phyloP scores from a whole-genome alignment of 2,797 vertebrate genomes.

The Oreochromis mossambicus region DNA sequence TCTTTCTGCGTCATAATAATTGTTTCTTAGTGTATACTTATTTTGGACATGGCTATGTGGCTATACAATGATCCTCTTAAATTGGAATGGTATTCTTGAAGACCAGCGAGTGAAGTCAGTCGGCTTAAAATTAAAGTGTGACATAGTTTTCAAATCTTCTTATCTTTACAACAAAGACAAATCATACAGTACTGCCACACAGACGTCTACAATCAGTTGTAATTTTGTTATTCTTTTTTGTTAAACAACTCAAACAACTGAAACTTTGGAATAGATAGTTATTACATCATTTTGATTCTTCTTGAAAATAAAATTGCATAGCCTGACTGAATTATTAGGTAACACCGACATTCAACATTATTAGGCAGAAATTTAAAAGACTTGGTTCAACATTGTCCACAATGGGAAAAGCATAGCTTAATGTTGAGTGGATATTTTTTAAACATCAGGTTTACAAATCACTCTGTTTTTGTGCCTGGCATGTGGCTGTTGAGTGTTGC shows the following conservation, averaged over 20 bases:
- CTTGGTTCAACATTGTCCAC: neutral
- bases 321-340: neutral
- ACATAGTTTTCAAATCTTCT: slow-evolving; percentile 40
- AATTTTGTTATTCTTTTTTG: neutral
- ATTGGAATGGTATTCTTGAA: neutral
- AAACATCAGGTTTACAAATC: slow-evolving; percentile 8
- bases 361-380: neutral
- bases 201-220: neutral
- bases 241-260: neutral
- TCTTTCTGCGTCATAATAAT: slow-evolving; percentile 20
- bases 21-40: slow-evolving; percentile 1
- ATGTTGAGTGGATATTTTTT: neutral
- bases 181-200: neutral
- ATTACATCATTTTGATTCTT: neutral
- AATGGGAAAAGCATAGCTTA: neutral
- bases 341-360: neutral
- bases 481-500: slow-evolving; percentile 28
- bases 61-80: neutral
- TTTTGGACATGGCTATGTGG: slow-evolving; percentile 3
- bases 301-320: neutral
- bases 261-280: neutral
- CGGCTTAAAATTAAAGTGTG: slow-evolving; percentile 42
- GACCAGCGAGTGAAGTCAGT: slow-evolving; percentile 29
- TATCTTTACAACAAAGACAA: slow-evolving; percentile 45
- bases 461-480: neutral